Base-by-base conservation (phyloP, 1,140 invertebrate genomes). In the Lepidurus packardi region DNA sequence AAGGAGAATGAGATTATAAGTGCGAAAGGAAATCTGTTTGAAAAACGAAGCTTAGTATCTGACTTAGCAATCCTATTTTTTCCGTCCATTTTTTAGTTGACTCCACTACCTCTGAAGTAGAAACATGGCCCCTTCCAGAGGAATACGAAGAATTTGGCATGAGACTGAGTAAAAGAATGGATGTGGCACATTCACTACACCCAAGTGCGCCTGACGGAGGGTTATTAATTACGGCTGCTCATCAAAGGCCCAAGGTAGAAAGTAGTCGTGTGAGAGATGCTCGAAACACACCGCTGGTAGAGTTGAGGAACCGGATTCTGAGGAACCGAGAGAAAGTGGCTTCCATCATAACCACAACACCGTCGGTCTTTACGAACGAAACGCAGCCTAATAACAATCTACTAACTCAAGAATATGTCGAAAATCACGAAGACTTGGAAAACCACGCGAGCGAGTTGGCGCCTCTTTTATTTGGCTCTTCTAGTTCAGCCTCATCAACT, bases 401-500 rank as follows among this genome's bases (percentile, higher is more conserved):
- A 34, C 34, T 0, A 7, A n/a, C 4, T 13, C 16, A 21, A 65
- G 53, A 65, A 7, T 13, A 65, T 16, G 21, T 9, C 13, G 53
- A 65, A 65, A 16, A 65, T 65, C 53, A 65, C 53, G 53, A 65
- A 65, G 53, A 65, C 21, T n/a, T 65, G 53, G 53, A 65, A 65
- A 65, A 65, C 6, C 53, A 65, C 13, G 53, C 53, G 16, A 65
- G 53, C 53, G 53, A 65, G 21, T 65, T 65, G 53, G 53, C 21
- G 53, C 53, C 53, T 65, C 34, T 34, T 34, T 34, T 34, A 34
- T 34, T 34, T 34, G 34, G 34, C 34, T 34, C 34, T 65, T 65
- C n/a, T n/a, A 21, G 53, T 65, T 7, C 53, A 65, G 21, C 53
- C 16, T 7, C 53, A n/a, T 21, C 6, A 21, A 34, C 34, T 34